These are phyloP conservation scores for Polypterus bichir DNA, from an alignment of 2,113 vertebrate species.

Conservation along the genomic window DNA sequence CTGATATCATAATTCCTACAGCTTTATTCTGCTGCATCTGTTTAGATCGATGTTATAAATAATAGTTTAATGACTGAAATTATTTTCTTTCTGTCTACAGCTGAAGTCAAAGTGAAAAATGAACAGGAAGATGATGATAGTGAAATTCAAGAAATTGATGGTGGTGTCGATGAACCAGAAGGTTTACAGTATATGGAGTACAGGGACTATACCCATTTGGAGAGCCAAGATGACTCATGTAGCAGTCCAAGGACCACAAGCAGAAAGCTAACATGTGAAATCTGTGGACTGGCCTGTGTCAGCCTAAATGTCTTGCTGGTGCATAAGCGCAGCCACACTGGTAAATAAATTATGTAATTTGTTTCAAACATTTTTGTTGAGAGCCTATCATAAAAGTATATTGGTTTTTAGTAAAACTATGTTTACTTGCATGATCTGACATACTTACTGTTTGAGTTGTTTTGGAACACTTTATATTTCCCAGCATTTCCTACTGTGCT, in stretches of 20 bases:
- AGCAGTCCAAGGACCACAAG: slow-evolving; percentile 43
- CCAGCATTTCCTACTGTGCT: too few species aligned
- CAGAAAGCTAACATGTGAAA: slow-evolving; percentile 77
- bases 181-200: slow-evolving; percentile 52
- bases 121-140: slow-evolving; percentile 49
- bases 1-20: too few species aligned
- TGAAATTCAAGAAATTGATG: slow-evolving; percentile 46
- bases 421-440: too few species aligned
- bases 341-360: slow-evolving; percentile 52
- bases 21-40: too few species aligned
- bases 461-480: too few species aligned
- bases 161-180: slow-evolving; percentile 31
- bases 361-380: slow-evolving; percentile 18
- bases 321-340: slow-evolving; percentile 86
- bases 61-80: neutral
- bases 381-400: slow-evolving; percentile 2
- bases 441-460: too few species aligned
- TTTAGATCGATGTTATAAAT: too few species aligned
- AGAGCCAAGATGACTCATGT: slow-evolving; percentile 45
- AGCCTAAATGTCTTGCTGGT: slow-evolving; percentile 91
- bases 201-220: slow-evolving; percentile 46
- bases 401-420: too few species aligned
- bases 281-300: slow-evolving; percentile 83
- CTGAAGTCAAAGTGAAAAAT: slow-evolving; percentile 22
- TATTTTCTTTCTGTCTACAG: slow-evolving; percentile 34